A percentile compares a stretch with the other conserved stretches of the same genome.
These are phyloP conservation scores for Oryzias sinensis DNA, from an alignment of 2,797 vertebrate species.

Conservation along the genomic window DNA sequence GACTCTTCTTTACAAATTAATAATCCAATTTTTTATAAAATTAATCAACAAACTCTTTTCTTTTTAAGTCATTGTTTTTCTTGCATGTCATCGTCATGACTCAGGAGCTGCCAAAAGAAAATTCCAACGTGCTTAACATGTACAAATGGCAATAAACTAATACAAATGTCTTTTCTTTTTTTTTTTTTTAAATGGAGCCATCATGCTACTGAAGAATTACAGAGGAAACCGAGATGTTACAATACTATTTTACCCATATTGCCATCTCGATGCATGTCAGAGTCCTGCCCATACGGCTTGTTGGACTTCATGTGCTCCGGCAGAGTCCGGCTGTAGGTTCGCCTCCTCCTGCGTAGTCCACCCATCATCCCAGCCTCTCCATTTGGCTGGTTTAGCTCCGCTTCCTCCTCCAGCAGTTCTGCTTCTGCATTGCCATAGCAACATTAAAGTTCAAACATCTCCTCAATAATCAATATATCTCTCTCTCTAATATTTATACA, in stretches of 20 bases:
- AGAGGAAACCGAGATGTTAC: neutral
- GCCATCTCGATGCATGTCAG: constrained; percentile 59
- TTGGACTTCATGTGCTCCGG: constrained; percentile 81
- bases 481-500: too few relatives aligned
- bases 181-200: neutral
- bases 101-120: too few relatives aligned
- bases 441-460: too few relatives aligned
- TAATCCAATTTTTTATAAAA: too few relatives aligned
- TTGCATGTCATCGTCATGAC: too few relatives aligned
- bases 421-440: constrained; percentile 73
- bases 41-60: too few relatives aligned
- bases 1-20: too few relatives aligned
- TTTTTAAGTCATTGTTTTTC: too few relatives aligned
- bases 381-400: constrained; percentile 78
- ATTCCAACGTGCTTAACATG: too few relatives aligned
- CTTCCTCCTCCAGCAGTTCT: constrained; percentile 89
- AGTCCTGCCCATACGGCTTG: constrained; percentile 73
- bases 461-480: too few relatives aligned
- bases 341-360: constrained; percentile 82
- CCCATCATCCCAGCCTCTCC: constrained; percentile 83
- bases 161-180: too few relatives aligned
- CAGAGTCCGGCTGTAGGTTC: constrained; percentile 80
- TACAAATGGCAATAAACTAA: too few relatives aligned
- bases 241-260: constrained; percentile 46
- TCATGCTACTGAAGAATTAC: neutral